Percentiles rank a stretch among this genome's conserved stretches.
Evolutionary conservation across 1,140 invertebrate species (phyloP).

Genomic region (Rhopalosiphum padi): DNA sequence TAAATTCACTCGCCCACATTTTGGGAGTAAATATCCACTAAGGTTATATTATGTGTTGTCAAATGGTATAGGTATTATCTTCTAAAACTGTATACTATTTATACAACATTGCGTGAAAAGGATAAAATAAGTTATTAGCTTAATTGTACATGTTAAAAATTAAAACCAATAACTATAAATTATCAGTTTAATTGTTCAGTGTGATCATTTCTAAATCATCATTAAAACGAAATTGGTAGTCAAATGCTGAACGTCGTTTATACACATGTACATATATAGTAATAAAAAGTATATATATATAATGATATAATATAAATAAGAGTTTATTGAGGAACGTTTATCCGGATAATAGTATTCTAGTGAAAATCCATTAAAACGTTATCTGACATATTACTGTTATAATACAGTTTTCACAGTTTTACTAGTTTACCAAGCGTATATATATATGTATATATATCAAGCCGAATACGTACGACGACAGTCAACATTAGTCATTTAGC

Average conservation of each 20-base stretch:
- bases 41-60: neutral
- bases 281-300: neutral
- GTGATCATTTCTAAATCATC: neutral
- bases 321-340: neutral
- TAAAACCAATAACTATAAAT: too few species aligned
- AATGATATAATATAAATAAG: neutral
- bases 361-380: slow-evolving; percentile 13
- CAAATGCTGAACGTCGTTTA: neutral
- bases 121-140: neutral
- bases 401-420: slow-evolving; percentile 35
- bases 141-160: too few species aligned
- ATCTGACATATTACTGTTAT: neutral
- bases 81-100: neutral
- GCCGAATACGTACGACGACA: neutral
- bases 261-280: too few species aligned
- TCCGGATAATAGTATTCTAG: slow-evolving; percentile 1
- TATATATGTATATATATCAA: neutral
- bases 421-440: neutral
- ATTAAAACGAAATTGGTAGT: neutral
- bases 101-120: neutral
- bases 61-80: neutral
- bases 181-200: neutral
- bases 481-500: slow-evolving; percentile 45
- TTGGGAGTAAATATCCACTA: neutral
- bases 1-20: neutral